Base-by-base conservation (phyloP, 2,113 vertebrate genomes). In the Callaeas wilsoni region DNA sequence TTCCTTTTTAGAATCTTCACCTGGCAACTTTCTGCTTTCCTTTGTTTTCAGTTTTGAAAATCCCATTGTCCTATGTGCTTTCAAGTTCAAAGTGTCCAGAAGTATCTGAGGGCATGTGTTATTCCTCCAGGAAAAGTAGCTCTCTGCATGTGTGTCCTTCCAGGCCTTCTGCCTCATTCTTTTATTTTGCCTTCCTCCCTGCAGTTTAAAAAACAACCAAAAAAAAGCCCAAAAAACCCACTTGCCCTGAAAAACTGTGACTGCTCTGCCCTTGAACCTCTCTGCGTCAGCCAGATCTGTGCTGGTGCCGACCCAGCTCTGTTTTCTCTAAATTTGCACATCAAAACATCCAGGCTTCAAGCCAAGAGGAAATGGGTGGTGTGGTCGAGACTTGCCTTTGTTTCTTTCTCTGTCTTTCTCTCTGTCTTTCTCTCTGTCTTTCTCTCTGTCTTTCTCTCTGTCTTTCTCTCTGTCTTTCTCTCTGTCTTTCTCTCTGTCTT, bases 11-110 rank as follows among this genome's bases (percentile, higher is more conserved):
- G 78, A 93, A 88, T 81, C 67, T 93, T 97, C 81, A 89, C 95
- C 81, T 92, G 92, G 89, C 92, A 97, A 88, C 81, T 96, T 95
- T 84, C 69, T 75, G 56, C 73, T 94, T 87, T 88, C 70, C 80
- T 97, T 95, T 95, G 84, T 89, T 92, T 94, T 95, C 73, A 65
- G 76, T 95, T 93, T 90, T 88, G 80, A 96, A 94, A 97, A 90
- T 86, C 78, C 63, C 84, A 89, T 93, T 94, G 94, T 96, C 79
- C 90, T 59, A 11, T 59, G 49, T 83, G 73, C 93, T 96, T 97
- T 96, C 87, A 96, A 87, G 73, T 90, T 97, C 95, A 93, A 96
- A 96, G 94, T 82, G 47, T 81, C 77, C 84, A 83, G 73, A 95
- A 95, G n/a, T 79, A 94, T 92, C 67, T 70, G 46, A 91, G 35